These are phyloP conservation scores for Lampropteryx suffumata DNA, from an alignment of 2,888 invertebrate species.

Conservation along the genomic window DNA sequence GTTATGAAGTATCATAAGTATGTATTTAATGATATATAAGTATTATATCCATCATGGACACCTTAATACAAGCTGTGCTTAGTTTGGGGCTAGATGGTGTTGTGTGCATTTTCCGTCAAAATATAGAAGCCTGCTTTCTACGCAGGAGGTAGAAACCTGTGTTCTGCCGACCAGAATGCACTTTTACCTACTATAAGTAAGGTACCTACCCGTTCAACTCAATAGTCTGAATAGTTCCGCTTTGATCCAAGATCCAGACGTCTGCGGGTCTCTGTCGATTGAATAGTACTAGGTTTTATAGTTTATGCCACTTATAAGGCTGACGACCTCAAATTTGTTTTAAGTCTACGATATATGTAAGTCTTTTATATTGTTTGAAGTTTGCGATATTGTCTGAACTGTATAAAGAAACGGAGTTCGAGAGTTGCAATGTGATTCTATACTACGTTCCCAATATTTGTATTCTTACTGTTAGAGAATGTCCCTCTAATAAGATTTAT, in stretches of 20 bases:
- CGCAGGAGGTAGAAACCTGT: background rate
- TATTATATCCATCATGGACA: no score
- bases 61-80: no score
- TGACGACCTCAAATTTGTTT: slow-evolving; percentile 3
- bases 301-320: background rate
- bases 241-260: slow-evolving; percentile 19
- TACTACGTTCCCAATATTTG: no score
- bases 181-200: no score
- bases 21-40: no score
- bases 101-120: no score
- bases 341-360: slow-evolving; percentile 8
- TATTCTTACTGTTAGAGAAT: no score
- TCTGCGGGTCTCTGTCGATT: slow-evolving; percentile 8
- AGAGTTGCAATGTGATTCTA: no score
- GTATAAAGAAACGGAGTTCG: background rate
- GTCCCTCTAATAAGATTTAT: no score
- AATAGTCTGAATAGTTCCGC: slow-evolving; percentile 18
- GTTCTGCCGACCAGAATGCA: background rate
- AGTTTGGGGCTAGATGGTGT: no score
- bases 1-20: no score
- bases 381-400: background rate
- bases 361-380: no score
- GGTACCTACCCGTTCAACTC: background rate
- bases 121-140: background rate
- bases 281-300: slow-evolving; percentile 12